Evolutionary conservation across 2,797 vertebrate genomes (phyloP).

Genomic region (Propithecus deckenii): DNA sequence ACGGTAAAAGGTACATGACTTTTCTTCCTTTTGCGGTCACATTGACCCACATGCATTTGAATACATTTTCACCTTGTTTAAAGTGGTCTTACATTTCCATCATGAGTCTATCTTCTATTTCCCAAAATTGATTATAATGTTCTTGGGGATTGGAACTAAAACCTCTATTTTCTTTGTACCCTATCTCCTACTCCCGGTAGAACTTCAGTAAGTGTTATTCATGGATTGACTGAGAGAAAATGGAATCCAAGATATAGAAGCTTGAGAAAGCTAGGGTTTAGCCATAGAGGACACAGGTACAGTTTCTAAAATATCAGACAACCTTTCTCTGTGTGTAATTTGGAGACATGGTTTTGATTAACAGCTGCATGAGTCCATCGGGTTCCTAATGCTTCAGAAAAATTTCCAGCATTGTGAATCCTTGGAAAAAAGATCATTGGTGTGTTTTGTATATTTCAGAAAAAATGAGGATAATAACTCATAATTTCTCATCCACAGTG

Average conservation of each 20-base stretch:
- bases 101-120: neutral
- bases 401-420: neutral
- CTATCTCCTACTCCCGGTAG: neutral
- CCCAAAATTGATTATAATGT: neutral
- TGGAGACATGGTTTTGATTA: neutral
- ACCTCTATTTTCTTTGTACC: neutral
- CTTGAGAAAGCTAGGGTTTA: neutral
- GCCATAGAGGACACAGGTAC: neutral
- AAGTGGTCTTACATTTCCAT: neutral
- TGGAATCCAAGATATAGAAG: neutral
- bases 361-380: neutral
- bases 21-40: neutral
- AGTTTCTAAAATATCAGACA: neutral
- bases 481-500: slow-evolving; percentile 19
- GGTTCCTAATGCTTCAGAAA: slow-evolving; percentile 8
- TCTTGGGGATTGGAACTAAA: neutral
- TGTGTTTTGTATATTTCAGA: neutral
- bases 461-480: slow-evolving; percentile 8
- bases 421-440: neutral
- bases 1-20: neutral
- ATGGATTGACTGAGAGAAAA: neutral
- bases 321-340: neutral
- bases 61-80: neutral
- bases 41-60: neutral
- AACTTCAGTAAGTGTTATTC: neutral